phyloP scores from a whole-genome alignment of 2,113 vertebrate species.

The Vireo altiloquus region DNA sequence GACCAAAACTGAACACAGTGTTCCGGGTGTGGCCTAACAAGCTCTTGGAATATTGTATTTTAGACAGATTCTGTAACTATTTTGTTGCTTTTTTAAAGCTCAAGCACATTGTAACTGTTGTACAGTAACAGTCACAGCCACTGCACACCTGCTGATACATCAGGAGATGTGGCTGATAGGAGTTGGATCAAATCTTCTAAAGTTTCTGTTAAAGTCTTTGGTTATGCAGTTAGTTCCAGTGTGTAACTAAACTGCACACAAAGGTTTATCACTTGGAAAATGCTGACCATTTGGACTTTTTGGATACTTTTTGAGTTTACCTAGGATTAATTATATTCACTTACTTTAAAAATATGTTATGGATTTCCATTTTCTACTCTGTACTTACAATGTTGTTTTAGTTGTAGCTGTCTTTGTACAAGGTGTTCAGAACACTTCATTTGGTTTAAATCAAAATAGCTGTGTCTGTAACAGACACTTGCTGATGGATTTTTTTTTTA shows the following conservation, averaged over 20 bases:
- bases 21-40: not conserved
- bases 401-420: not conserved
- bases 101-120: not conserved
- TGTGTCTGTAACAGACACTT: not conserved
- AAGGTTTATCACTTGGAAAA: not conserved
- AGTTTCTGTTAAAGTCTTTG: not conserved
- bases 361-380: not conserved
- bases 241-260: not conserved
- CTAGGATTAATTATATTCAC: not conserved
- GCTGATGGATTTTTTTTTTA: not conserved
- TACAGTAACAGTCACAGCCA: not conserved
- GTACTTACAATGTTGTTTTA: not conserved
- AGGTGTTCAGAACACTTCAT: not conserved
- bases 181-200: not conserved
- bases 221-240: not conserved
- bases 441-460: not conserved
- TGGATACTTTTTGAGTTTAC: not conserved
- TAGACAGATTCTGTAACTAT: not conserved
- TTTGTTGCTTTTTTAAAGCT: not conserved
- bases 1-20: not conserved
- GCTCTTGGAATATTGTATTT: fast-evolving
- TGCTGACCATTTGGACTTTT: not conserved
- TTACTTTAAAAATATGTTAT: not conserved
- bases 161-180: not conserved
- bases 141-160: not conserved